Percentiles rank a stretch among this genome's conserved stretches.
phyloP scores from a whole-genome alignment of 2,797 vertebrate species.

The Discoglossus pictus region DNA sequence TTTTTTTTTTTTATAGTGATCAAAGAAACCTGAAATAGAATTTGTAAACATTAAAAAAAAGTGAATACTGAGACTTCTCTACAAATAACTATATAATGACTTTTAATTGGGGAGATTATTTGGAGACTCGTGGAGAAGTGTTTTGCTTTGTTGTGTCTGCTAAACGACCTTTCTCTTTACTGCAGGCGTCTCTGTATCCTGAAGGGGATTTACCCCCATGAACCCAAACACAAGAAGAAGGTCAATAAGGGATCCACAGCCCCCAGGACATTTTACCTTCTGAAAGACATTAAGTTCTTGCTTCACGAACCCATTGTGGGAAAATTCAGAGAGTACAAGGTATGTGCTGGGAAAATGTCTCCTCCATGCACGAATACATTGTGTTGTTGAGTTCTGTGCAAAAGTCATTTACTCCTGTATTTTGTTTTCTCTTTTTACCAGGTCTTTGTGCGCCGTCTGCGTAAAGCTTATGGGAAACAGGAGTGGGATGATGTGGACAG shows the following conservation, averaged over 20 bases:
- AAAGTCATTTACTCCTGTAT: background rate
- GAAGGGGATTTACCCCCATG: constrained; percentile 95
- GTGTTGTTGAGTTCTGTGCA: too few relatives aligned
- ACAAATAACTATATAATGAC: too few relatives aligned
- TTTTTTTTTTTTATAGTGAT: too few relatives aligned
- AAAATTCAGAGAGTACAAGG: constrained; percentile 95
- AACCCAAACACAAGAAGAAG: constrained; percentile 97
- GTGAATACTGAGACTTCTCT: too few relatives aligned
- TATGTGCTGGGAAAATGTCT: constrained; percentile 56
- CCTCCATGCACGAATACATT: too few relatives aligned
- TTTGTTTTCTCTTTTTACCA: constrained; percentile 51
- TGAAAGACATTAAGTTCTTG: constrained; percentile 95
- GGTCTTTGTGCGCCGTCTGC: constrained; percentile 93
- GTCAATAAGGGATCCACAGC: constrained; percentile 95
- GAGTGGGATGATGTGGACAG: constrained; percentile 83
- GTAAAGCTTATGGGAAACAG: constrained; percentile 88
- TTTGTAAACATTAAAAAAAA: too few relatives aligned
- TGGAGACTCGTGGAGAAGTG: too few relatives aligned
- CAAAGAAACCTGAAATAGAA: too few relatives aligned
- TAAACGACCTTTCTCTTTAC: constrained; percentile 22
- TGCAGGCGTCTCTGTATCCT: constrained; percentile 90
- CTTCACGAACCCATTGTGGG: constrained; percentile 90
- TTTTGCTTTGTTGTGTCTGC: background rate
- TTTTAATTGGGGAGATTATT: too few relatives aligned
- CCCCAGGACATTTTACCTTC: constrained; percentile 87